Conservation (phyloP, 2,113 vertebrate species). For the Rana temporaria region DNA sequence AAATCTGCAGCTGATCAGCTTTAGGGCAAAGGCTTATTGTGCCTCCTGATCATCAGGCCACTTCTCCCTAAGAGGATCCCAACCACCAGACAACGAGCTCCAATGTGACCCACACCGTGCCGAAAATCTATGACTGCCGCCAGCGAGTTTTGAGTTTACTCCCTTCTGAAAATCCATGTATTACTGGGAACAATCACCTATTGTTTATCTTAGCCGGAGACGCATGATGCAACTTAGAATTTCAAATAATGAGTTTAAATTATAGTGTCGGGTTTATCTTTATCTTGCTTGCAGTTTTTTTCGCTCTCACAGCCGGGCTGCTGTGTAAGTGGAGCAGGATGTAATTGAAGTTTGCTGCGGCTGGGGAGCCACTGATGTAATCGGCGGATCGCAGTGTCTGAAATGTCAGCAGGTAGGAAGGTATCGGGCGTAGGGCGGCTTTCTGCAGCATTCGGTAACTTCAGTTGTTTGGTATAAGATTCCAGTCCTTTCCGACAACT, state of each 20-base stretch:
- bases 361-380: not conserved
- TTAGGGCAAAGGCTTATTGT: too few relatives aligned
- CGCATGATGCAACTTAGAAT: not conserved
- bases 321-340: not conserved
- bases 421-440: too few relatives aligned
- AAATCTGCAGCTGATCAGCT: too few relatives aligned
- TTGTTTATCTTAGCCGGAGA: conserved; percentile 18
- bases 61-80: too few relatives aligned
- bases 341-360: not conserved
- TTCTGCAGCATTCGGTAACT: not conserved
- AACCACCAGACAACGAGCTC: too few relatives aligned
- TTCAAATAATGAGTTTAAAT: not conserved
- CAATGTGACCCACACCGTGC: too few relatives aligned
- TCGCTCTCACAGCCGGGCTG: not conserved
- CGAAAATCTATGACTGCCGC: too few relatives aligned
- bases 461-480: too few relatives aligned
- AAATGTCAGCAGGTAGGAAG: not conserved
- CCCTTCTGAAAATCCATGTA: not conserved
- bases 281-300: not conserved
- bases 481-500: too few relatives aligned
- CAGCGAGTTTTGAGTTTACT: too few relatives aligned
- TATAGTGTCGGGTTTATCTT: not conserved
- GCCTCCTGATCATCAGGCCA: too few relatives aligned
- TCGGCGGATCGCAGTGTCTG: not conserved
- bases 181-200: not conserved